Base-by-base conservation (phyloP, 1,140 invertebrate genomes). In the Colletes latitarsis region DNA sequence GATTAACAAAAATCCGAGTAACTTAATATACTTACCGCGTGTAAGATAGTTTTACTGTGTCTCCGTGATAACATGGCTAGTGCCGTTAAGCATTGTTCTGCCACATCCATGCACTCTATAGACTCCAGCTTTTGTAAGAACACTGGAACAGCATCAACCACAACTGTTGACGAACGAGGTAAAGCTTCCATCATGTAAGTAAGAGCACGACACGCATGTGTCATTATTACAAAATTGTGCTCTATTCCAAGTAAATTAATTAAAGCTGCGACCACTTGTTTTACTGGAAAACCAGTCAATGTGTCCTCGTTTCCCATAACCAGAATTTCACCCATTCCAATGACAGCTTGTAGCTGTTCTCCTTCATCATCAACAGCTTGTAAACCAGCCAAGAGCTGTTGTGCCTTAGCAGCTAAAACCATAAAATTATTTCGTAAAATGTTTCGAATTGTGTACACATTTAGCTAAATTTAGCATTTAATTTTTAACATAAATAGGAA, bases 231-330 rank as follows among this genome's bases (percentile, higher is more conserved):
- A 94, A 99, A 99, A 94, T 99, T 99, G 91, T 99, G 98, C 90
- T 98, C 98, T 94, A 98, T 98, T 43, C 96, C 96, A 3, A 98
- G 94, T 49, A 99, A 92, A 88, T 95, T 96, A 60, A 98, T 98
- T 4, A 99, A 95, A 4, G 98, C 98, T 14, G 99, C 98, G 15
- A 99, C 98, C 15, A 99, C 98, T 93, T 99, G 98, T 88, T 99
- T 98, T 0, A 99, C 97, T 0, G 99, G 99, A 92, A 99, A 99
- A 30, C 99, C 99, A 43, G 98, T 98, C 14, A 99, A 94, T 1
- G 98, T 99, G 90, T 99, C 99, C 94, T 99, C 99, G 93, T 99
- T 99, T 70, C 99, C 99, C 98, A 99, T 99, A 2, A 99, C 98
- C 49, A 99, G 94, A 91, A 99, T 96, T 94, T 99, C 98, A 89